Evolutionary conservation across 2,888 invertebrate genomes (phyloP).

Genomic region (Strigamia transsilvanica): DNA sequence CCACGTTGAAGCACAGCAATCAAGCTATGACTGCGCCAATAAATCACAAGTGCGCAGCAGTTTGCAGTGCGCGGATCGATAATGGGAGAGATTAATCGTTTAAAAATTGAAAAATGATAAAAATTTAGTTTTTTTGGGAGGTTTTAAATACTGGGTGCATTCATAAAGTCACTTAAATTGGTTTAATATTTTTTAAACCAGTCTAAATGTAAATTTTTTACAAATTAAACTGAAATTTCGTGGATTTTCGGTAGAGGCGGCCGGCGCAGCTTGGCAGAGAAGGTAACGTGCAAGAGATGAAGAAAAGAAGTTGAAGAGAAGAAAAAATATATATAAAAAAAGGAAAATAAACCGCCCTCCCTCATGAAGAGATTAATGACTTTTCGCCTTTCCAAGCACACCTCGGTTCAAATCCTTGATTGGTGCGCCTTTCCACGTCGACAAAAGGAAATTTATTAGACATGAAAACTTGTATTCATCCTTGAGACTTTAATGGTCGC

Average conservation of each 20-base stretch:
- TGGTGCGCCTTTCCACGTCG: slow-evolving; percentile 8
- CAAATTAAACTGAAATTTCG: too few relatives aligned
- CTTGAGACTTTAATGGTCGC: slow-evolving; percentile 8
- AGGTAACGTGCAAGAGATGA: not conserved
- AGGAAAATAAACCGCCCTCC: not conserved
- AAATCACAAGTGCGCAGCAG: not conserved
- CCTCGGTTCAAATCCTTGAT: slow-evolving; percentile 8
- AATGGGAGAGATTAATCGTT: not conserved
- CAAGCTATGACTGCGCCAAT: not conserved
- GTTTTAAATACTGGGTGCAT: too few relatives aligned
- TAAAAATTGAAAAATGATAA: not conserved
- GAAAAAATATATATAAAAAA: not conserved
- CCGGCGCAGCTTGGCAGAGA: not conserved
- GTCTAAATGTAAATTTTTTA: too few relatives aligned
- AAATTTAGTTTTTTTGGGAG: too few relatives aligned
- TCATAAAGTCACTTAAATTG: too few relatives aligned
- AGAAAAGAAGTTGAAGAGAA: not conserved
- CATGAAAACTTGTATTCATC: slow-evolving; percentile 8
- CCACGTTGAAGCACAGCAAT: not conserved
- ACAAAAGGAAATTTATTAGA: slow-evolving; percentile 8
- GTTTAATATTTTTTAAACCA: too few relatives aligned
- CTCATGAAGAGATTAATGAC: slow-evolving; percentile 7
- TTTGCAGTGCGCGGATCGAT: not conserved
- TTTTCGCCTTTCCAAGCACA: slow-evolving; percentile 1
- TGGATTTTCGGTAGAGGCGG: too few relatives aligned